Base-by-base conservation (phyloP, 2,888 invertebrate species). In the Drosophila neonasuta region DNA sequence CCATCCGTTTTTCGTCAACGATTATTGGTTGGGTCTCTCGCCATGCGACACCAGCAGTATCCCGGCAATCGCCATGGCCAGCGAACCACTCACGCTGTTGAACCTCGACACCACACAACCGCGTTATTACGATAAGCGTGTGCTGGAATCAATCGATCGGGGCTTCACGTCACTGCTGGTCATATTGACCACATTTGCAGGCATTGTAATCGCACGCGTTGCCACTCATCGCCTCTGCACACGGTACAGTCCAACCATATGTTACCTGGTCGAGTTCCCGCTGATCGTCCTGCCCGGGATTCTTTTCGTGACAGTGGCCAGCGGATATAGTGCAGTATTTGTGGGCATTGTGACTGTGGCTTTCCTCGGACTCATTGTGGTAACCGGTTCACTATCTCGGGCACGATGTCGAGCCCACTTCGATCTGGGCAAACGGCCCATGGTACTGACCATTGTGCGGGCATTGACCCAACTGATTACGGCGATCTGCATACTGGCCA, bases 401-500 rank as follows among this genome's bases (percentile, higher is more conserved):
- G 80, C 80, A 1, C 34, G 50, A 0, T 57, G 51, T 4, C 82
- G 89, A 7, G 32, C 65, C 1, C 51, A 62, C 7, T 78, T 80
- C 13, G 75, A 81, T 30, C 44, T 88, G 61, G 83, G 88, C 8
- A 71, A 74, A 8, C 85, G 89, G 24, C 89, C 90, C 9, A 68
- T 90, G 9, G 92, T 93, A 56, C 90, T 97, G 58, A 94, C 96
- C 3, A 92, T 94, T 81, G 91, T 94, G 50, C 92, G 97, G 73
- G 94, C 95, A 0, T 91, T 94, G 8, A 94, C 95, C 1, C 95
- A 95, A 84, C 89, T 97, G 11, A 92, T 95, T 36, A 96, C 97
- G 8, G 93, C 93, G 0, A 92, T 97, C 58, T 95, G 96, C 74
- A 99, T 99, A 80, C 91, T 99, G 62, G 99, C 97, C 1, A 98